Conservation (phyloP, 1,140 invertebrate species). For the Macrostomum lignano region DNA sequence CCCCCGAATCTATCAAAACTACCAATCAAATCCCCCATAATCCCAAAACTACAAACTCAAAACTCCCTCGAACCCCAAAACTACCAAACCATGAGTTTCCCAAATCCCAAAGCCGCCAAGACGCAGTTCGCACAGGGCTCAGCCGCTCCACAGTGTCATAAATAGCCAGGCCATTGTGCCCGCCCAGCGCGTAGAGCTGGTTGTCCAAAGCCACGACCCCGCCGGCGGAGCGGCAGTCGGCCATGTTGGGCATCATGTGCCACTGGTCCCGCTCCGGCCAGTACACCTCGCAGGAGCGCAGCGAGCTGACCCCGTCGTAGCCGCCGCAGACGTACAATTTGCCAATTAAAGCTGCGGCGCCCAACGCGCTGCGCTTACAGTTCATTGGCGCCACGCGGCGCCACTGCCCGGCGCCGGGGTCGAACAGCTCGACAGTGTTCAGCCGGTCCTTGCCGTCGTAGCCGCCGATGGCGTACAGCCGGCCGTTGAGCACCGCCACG, state of each 20-base stretch:
- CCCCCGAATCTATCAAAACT: too few species aligned
- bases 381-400: conserved; percentile 48
- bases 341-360: conserved; percentile 48
- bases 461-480: conserved; percentile 32
- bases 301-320: conserved; percentile 26
- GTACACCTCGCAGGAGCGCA: conserved; percentile 24
- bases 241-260: conserved; percentile 17
- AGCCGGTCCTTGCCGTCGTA: conserved; percentile 53
- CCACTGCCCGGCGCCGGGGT: conserved; percentile 44
- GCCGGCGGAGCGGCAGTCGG: conserved; percentile 35
- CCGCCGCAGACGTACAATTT: conserved; percentile 59
- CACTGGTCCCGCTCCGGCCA: conserved; percentile 18
- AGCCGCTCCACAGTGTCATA: conserved; percentile 43
- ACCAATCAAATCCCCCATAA: too few species aligned
- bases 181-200: conserved; percentile 48
- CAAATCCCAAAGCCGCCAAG: too few species aligned
- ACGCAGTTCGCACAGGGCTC: conserved; percentile 1
- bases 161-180: conserved; percentile 58
- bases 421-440: conserved; percentile 58
- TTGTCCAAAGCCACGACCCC: conserved; percentile 51
- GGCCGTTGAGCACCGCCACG: conserved; percentile 40
- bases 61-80: too few species aligned
- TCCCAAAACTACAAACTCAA: too few species aligned
- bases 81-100: too few species aligned
- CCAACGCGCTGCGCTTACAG: conserved; percentile 51